Conservation (phyloP, 2,113 vertebrate genomes). For the Hystrix brachyura region DNA sequence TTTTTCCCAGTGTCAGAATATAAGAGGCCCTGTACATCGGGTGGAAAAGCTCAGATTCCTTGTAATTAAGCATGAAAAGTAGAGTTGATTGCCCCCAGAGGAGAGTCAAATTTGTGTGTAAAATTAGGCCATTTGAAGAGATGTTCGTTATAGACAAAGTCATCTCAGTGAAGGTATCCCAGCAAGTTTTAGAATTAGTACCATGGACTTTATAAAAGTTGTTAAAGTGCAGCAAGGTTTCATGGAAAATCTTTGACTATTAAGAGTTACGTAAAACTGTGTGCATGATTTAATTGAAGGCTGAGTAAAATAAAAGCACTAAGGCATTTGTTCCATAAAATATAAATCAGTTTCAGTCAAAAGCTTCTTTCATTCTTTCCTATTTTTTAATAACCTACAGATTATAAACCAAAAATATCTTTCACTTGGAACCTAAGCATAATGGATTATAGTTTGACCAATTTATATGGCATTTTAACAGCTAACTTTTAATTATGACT, state of each 20-base stretch:
- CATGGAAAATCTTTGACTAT: constrained; percentile 35
- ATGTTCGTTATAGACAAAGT: background rate
- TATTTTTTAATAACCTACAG: constrained; percentile 77
- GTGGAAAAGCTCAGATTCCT: background rate
- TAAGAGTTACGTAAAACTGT: constrained; percentile 66
- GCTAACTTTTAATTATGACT: constrained; percentile 74
- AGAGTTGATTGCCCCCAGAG: background rate
- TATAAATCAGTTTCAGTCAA: constrained; percentile 72
- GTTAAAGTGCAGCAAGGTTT: background rate
- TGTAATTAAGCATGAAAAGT: background rate
- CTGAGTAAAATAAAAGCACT: constrained; percentile 61
- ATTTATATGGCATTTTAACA: constrained; percentile 57
- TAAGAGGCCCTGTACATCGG: background rate
- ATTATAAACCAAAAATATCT: constrained; percentile 68
- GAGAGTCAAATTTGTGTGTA: background rate
- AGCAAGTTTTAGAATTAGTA: background rate
- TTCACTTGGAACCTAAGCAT: constrained; percentile 27
- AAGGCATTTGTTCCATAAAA: constrained; percentile 72
- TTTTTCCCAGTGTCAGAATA: background rate
- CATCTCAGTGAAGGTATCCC: background rate
- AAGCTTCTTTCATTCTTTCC: constrained; percentile 58
- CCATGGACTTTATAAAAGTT: constrained; percentile 18
- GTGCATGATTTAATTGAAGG: constrained; percentile 77
- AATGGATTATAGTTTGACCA: constrained; percentile 52
- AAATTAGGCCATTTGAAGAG: background rate